Base-by-base conservation (phyloP, 37 sponge, comb jelly and placozoan species). In the Crambe crambe region DNA sequence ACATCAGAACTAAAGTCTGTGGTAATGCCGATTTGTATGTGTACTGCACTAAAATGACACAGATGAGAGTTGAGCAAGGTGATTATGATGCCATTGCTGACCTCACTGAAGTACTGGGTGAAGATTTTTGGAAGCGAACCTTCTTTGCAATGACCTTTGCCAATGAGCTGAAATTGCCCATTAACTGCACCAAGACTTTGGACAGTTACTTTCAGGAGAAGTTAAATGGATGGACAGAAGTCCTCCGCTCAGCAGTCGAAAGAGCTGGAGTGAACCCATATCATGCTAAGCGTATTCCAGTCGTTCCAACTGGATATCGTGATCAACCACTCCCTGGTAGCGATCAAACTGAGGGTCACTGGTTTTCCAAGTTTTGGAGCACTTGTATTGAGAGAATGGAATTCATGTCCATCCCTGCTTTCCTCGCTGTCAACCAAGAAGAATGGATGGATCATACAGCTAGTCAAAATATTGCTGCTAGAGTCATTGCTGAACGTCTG, bases 71-170 rank as follows among this genome's bases (percentile, higher is more conserved):
- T 38, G 68, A 37, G 9, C 4, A 20, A 8, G 68, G 39, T 8
- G 68, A 68, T 34, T 34, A 31, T 37, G 38, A 68, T 12, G 37
- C 39, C 35, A 68, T 68, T 37, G 17, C 39, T 68, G 68, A 68
- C 30, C 37, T 68, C 20, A 68, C 68, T 15, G 30, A 68, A 68
- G 68, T 27, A 10, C 21, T 68, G 37, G 68, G 68, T 34, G 68
- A 5, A 20, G 68, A 37, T 15, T 38, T 68, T 20, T 68, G 68
- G 68, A 68, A 68, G 20, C 12, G 68, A 8, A 37, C 37, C 9
- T 37, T 68, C 37, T 68, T 68, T 37, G 39, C 38, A 38, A 15
- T 68, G 35, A 68, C 68, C 39, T 68, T 68, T 68, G 68, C 68
- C 20, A 68, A 68, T 34, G 5, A 68, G 20, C 37, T 37, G 30